A percentile compares a stretch with the other conserved stretches of the same genome.
Evolutionary conservation across 2,113 vertebrate species (phyloP).

Genomic region (Paramisgurnus dabryanus): DNA sequence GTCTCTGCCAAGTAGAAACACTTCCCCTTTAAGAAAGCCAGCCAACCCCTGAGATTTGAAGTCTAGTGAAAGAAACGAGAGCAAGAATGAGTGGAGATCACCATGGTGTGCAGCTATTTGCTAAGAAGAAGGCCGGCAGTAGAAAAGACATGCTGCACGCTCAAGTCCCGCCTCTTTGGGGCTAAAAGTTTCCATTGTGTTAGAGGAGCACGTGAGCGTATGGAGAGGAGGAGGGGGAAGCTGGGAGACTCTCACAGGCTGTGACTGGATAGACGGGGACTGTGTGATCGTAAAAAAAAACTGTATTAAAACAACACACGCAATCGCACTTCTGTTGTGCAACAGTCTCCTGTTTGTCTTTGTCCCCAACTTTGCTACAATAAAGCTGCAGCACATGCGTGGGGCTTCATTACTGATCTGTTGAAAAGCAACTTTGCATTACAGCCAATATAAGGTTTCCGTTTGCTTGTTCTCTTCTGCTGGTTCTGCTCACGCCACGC

Average conservation of each 20-base stretch:
- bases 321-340: background rate
- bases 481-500: constrained; percentile 58
- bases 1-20: constrained; percentile 39
- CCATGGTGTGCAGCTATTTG: constrained; percentile 64
- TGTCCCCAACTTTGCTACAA: background rate
- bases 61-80: constrained; percentile 46
- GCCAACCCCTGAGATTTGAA: constrained; percentile 39
- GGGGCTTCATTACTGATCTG: constrained; percentile 1
- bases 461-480: constrained; percentile 46
- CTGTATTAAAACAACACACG: background rate
- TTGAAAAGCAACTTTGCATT: constrained; percentile 37
- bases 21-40: constrained; percentile 46
- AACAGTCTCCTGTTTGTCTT: background rate
- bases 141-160: constrained; percentile 49
- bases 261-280: constrained; percentile 31
- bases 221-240: constrained; percentile 60
- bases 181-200: constrained; percentile 82
- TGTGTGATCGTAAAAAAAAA: constrained; percentile 49
- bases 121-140: constrained; percentile 66
- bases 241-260: constrained; percentile 61
- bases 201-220: constrained; percentile 67
- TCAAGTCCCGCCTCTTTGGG: constrained; percentile 66
- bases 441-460: constrained; percentile 51
- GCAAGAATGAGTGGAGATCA: constrained; percentile 51
- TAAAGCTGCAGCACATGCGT: background rate